Base-by-base conservation (phyloP, 2,113 vertebrate species). In the Clupea harengus region DNA sequence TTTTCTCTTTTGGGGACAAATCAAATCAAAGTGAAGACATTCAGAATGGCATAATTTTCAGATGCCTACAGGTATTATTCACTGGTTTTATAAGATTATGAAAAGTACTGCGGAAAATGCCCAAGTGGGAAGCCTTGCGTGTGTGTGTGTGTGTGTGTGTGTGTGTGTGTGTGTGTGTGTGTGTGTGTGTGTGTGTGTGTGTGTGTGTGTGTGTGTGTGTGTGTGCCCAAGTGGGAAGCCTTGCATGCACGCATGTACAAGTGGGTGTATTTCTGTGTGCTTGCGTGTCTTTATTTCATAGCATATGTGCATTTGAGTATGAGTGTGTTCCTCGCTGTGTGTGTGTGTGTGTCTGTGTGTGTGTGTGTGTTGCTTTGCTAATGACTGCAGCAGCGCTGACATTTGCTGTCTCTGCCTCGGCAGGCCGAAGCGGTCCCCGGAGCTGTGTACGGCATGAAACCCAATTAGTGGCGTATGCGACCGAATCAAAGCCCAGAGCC, bases 351-450 rank as follows among this genome's bases (percentile, higher is more conserved):
- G 57, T 67, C 2, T 86, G 81, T 83, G 8, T 20, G 57, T 86
- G 85, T 45, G 15, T 72, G 57, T 64, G 72, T 57, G 32, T 78
- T 20, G 2, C 28, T 78, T 17, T 49, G 64, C 28, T 25, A 75
- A 78, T 84, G 64, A 84, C 64, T 82, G 32, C 78, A 60, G 84
- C 67, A 52, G 50, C 22, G n/a, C 28, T 81, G 80, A 82, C 44
- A 82, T 85, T 67, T 82, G 84, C 78, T 4, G 47, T 84, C 83
- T 50, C 64, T 25, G 44, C n/a, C 64, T 25, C 60, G 28, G 45
- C 64, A 84, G 46, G 22, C 60, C 46, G 60, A 60, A 81, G 11
- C 49, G 4, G 32, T 85, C 80, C 78, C 52, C 52, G 28, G 47
- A 44, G 78, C 49, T 39, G 54, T 28, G 78, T 45, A 39, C 50